Base-by-base conservation (phyloP, 2,797 vertebrate genomes). In the Enteromius thamalakanensis region DNA sequence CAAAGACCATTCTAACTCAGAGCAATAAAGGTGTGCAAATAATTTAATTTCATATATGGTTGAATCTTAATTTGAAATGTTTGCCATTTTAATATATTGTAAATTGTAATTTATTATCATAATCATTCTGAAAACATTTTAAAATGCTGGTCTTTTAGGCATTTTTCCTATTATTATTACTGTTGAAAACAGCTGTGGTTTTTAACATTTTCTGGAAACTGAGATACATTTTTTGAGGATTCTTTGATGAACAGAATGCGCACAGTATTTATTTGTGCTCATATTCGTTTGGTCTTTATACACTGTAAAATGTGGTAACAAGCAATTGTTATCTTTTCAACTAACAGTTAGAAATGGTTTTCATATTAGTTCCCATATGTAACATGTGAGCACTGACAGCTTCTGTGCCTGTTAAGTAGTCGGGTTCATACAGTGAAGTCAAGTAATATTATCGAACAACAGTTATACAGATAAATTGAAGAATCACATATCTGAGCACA, bases 41-140 rank as follows among this genome's bases (percentile, higher is more conserved):
- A 71, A 81, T 62, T 81, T 45, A 19, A 71, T 81, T 81, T 81
- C 26, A 72, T 62, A 71, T 21, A 29, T 80, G 45, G 49, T 21
- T 69, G 49, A 55, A 40, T 69, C 32, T 67, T 69, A 32, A 32
- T 32, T 32, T 32, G 29, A 71, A 29, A 15, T 47, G 14, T 4
- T 71, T 29, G 47, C 2, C 19, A 29, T 49, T 19, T 51, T 19
- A 51, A 51, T 21, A 21, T 51, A 32, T 34, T 72, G 17, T 49
- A 32, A 72, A 51, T 32, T 51, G 2, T 51, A 2, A 32, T 51
- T 32, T 64, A 64, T 32, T 8, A 8, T n/a, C 26, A 21, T 32
- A 9, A 51, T 11, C 47, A 15, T 29, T 71, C 8, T 32, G 45
- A 3, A 51, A 72, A 49, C 69, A 1, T 29, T 29, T 9, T 29